Base-by-base conservation (phyloP, 2,113 vertebrate species). In the Gambusia holbrooki region DNA sequence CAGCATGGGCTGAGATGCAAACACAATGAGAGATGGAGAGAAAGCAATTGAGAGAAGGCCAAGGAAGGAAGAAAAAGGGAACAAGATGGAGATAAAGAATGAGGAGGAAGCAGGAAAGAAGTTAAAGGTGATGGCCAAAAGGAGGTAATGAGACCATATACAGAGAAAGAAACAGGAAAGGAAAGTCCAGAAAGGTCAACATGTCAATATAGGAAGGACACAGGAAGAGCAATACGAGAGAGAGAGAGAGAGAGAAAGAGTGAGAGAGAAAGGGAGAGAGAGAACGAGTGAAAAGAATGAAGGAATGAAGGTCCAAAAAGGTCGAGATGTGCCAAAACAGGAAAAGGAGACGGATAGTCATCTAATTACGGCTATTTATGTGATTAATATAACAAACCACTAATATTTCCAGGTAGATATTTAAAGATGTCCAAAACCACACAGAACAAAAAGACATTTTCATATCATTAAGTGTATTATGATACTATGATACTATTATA, bases 1-100 rank as follows among this genome's bases (percentile, higher is more conserved):
- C 13, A 32, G 63, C 25, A 25, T 9, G 19, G 48, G 42, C n/a
- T 42, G 11, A 48, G 69, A 79, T 45, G 58, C 54, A 48, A 48
- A 48, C 45, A 48, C 45, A 48, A 48, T 48, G 9, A 65, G 29
- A 94, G 92, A 95, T 30, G 93, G 95, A 94, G 90, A 93, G 69
- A 80, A 69, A 94, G 48, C 27, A 94, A 89, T 92, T 15, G 0
- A 37, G 51, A 30, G 35, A 61, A 28, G 12, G 42, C n/a, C 14
- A 61, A 32, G 1, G 30, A 11, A 19, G 12, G 1, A 12, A 13
- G 22, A 29, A 13, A 12, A 25, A 11, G 5, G 54, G 12, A 29
- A 64, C 35, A n/a, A 58, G 51, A 48, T 48, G 45, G 22, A 22
- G 51, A 22, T n/a, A 54, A 58, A 58, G 51, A 58, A n/a, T 58